Evolutionary conservation across 2,888 invertebrate genomes (phyloP).

Genomic region (Chymomyza amoena): DNA sequence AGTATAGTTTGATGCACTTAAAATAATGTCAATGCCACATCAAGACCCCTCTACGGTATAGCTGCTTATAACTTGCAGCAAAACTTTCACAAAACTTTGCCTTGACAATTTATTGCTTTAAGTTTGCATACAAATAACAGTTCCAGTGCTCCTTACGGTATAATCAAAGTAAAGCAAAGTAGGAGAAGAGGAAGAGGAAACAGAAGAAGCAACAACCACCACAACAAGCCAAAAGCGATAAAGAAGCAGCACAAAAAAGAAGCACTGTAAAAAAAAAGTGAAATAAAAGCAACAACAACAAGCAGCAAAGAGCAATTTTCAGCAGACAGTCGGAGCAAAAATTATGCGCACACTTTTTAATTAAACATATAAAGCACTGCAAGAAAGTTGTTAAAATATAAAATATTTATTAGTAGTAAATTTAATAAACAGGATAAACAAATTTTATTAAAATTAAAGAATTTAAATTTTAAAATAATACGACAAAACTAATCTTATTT

Average conservation of each 20-base stretch:
- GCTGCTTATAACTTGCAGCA: conserved; percentile 9
- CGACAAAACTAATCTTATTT: too few relatives aligned
- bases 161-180: conserved; percentile 11
- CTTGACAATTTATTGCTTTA: background rate
- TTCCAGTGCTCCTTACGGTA: background rate
- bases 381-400: too few relatives aligned
- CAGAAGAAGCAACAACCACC: conserved; percentile 1
- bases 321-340: conserved; percentile 12
- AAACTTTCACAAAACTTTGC: conserved; percentile 32
- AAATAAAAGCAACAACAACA: background rate
- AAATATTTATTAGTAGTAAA: too few relatives aligned
- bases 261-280: conserved; percentile 13
- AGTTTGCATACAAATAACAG: background rate
- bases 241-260: background rate
- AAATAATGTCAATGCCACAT: too few relatives aligned
- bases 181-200: background rate
- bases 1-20: too few relatives aligned
- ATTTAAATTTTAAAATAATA: too few relatives aligned
- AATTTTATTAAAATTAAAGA: too few relatives aligned
- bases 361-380: too few relatives aligned
- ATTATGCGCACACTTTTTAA: too few relatives aligned
- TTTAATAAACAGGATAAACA: too few relatives aligned
- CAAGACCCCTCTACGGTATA: background rate
- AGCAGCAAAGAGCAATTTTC: conserved; percentile 29
- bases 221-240: conserved; percentile 11